phyloP scores from a whole-genome alignment of 2,888 invertebrate genomes.

The Bugulina stolonifera region DNA sequence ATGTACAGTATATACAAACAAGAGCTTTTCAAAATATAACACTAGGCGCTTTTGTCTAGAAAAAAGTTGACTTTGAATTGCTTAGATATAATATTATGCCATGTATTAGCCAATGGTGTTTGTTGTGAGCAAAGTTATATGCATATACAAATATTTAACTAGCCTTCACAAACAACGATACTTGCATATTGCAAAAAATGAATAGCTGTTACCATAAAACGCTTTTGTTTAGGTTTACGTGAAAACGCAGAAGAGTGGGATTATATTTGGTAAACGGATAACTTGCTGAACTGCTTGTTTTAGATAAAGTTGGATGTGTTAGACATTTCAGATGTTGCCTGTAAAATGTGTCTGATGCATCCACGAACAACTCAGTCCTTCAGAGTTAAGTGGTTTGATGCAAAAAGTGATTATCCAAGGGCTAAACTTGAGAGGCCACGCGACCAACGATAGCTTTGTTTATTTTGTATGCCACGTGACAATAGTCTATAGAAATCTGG shows the following conservation, averaged over 20 bases:
- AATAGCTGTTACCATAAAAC: neutral
- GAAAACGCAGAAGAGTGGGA: no score
- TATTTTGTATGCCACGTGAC: conserved; percentile 25
- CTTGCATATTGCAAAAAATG: neutral
- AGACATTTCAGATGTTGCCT: no score
- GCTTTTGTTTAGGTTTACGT: neutral
- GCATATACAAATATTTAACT: conserved; percentile 18
- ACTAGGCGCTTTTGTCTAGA: conserved; percentile 2
- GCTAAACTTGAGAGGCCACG: conserved; percentile 14
- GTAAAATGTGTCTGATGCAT: no score
- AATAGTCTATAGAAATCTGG: conserved; percentile 26
- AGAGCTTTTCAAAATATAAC: neutral
- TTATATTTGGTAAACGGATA: no score
- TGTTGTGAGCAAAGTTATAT: conserved; percentile 18
- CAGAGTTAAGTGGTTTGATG: neutral
- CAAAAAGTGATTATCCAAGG: conserved; percentile 9
- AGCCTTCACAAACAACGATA: conserved; percentile 15
- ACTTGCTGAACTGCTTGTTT: no score
- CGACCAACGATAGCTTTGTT: conserved; percentile 24
- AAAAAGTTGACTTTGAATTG: neutral
- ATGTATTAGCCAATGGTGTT: conserved; percentile 15
- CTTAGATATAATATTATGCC: conserved; percentile 2
- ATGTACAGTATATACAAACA: neutral
- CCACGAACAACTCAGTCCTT: no score
- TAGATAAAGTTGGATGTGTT: no score